Base-by-base conservation (phyloP, 2,113 vertebrate genomes). In the Leucopternis melanops region DNA sequence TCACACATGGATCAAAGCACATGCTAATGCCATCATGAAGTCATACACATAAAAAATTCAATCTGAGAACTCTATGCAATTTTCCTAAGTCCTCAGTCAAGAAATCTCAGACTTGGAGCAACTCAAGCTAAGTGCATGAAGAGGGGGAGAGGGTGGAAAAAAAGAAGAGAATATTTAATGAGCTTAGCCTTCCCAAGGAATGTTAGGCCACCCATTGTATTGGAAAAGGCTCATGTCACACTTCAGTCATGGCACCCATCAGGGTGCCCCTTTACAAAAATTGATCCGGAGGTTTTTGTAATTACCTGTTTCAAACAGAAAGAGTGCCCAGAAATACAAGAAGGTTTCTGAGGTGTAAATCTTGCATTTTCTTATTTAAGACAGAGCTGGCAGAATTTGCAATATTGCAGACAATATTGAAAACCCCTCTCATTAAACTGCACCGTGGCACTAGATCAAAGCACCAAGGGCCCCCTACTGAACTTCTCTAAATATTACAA, bases 401-500 rank as follows among this genome's bases (percentile, higher is more conserved):
- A 95, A 94, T 97, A 97, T 95, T 88, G 13, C 86, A 97, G 90
- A 97, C 97, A 97, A 97, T 98, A 98, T 98, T 95, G 96, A 97
- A 98, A 98, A 97, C 77, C 84, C 97, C 97, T 98, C 97, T 98
- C 97, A 97, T 98, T 98, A 98, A 98, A 97, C 88, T 77, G 96
- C 97, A 98, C 97, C 97, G 97, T 98, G 98, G 98, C 98, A 98
- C 98, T 97, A 98, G 98, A 99, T 99, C 99, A 99, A 99, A 99
- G 99, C 98, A 98, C 82, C 97, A 98, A 98, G 98, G 98, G 99
- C 98, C 99, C 98, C 99, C 99, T 99, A 99, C 98, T 99, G 98
- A 99, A 99, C 98, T 98, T 95, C 97, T 98, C 98, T 98, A 98
- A 98, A 99, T 98, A 98, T 99, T 98, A 98, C 98, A 98, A 99